Base-by-base conservation (phyloP, 1,140 invertebrate species). In the Potamilus streckersoni region DNA sequence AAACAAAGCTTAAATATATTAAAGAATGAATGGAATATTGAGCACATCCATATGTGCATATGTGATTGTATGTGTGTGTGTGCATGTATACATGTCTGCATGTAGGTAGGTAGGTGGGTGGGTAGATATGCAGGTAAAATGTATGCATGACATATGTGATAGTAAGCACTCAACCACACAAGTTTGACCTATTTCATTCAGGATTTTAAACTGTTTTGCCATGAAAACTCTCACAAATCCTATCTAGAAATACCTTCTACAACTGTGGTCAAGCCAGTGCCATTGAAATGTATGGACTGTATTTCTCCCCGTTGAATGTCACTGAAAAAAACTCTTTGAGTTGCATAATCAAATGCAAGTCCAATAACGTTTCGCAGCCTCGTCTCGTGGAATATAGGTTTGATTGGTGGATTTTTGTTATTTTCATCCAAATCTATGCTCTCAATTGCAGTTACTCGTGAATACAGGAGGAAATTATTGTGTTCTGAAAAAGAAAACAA, bases 401-500 rank as follows among this genome's bases (percentile, higher is more conserved):
- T 92, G 77, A 94, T 93, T 0, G 95, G 95, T 55, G 94, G 92
- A 84, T 96, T 96, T 70, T 93, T 92, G 78, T 94, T 92, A 16
- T 92, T 91, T 55, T 93, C 93, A 83, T 95, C 93, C 13, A 99
- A 86, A 84, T 95, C 94, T 5, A 98, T 93, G 0, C 94, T 94
- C 58, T 96, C 92, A 49, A 99, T 95, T 90, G 97, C 96, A 0
- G 95, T 96, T 67, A 97, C 92, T 0, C 97, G 98, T 0, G 96
- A 94, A 85, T 97, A 99, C 1, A 99, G 94, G 2, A 99, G 86
- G 86, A 95, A 99, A 83, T 97, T 96, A 57, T 95, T 70, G 67
- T 93, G 0, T 94, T 93, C 64, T 93, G 92, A 73, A 94, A 93
- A 49, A 61, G 69, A 84, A 69, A 77, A 79, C 59, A 66, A 58